Conservation (phyloP, 2,888 invertebrate species). For the Cabera pusaria region DNA sequence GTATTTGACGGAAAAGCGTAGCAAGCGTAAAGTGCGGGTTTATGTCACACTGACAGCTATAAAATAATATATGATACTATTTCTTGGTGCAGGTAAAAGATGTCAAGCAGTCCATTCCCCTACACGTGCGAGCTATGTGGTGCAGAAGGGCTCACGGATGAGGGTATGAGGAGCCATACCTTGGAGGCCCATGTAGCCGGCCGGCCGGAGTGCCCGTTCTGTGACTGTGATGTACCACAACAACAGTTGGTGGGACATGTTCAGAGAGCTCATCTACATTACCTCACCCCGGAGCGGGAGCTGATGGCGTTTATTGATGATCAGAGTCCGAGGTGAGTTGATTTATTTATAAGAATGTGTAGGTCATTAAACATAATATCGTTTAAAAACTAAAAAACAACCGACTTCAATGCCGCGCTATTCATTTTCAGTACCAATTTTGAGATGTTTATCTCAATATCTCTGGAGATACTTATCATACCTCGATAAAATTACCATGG, state of each 20-base stretch:
- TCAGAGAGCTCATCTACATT: slow-evolving; percentile 92
- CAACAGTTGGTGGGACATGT: slow-evolving; percentile 91
- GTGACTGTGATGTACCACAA: slow-evolving; percentile 89
- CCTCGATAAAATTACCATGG: too few relatives aligned
- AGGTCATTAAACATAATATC: too few relatives aligned
- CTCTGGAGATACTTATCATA: too few relatives aligned
- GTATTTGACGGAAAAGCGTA: too few relatives aligned
- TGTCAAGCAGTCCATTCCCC: slow-evolving; percentile 75
- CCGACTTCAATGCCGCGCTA: too few relatives aligned
- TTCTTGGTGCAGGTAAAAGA: slow-evolving; percentile 41
- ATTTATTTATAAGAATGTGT: too few relatives aligned
- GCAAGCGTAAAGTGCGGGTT: too few relatives aligned
- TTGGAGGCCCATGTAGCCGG: slow-evolving; percentile 91
- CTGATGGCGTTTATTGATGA: slow-evolving; percentile 91
- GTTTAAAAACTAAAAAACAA: too few relatives aligned
- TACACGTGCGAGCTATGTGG: slow-evolving; percentile 93
- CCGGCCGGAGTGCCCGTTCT: slow-evolving; percentile 91
- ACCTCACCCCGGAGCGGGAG: slow-evolving; percentile 90
- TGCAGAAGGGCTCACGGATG: slow-evolving; percentile 90
- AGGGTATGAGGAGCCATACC: slow-evolving; percentile 91
- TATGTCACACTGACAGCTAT: too few relatives aligned
- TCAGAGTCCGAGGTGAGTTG: slow-evolving; percentile 83
- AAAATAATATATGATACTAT: too few relatives aligned
- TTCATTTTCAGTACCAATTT: too few relatives aligned
- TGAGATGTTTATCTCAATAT: too few relatives aligned